phyloP scores from a whole-genome alignment of 2,888 invertebrate genomes.

The Eupithecia subfuscata region DNA sequence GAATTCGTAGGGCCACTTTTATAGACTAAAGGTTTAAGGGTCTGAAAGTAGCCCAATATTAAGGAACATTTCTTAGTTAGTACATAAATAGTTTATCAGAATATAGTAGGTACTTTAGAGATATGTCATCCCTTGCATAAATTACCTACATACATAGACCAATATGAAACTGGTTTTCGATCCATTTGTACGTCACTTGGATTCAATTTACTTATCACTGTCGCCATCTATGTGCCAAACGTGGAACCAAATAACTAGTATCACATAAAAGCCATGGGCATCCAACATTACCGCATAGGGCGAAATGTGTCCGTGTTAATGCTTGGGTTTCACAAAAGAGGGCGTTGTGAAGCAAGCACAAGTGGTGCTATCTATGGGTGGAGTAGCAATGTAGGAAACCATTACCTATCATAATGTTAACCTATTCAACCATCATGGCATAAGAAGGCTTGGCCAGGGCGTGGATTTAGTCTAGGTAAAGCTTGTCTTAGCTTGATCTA shows the following conservation, averaged over 20 bases:
- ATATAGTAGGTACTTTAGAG: too few species aligned
- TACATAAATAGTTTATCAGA: too few species aligned
- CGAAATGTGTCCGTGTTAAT: not conserved
- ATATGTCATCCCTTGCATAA: not conserved
- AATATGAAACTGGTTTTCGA: not conserved
- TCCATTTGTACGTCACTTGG: not conserved
- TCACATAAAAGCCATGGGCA: not conserved
- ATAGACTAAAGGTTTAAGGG: too few species aligned
- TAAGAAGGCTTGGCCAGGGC: slow-evolving; percentile 1
- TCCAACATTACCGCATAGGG: not conserved
- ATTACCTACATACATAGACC: not conserved
- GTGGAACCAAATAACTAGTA: not conserved
- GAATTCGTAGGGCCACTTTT: too few species aligned
- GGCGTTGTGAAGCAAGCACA: not conserved
- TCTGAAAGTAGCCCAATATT: too few species aligned
- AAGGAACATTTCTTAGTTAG: too few species aligned
- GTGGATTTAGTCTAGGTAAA: not conserved
- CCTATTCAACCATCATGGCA: not conserved
- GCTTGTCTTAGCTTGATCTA: not conserved
- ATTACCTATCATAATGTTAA: slow-evolving; percentile 1
- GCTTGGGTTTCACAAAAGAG: not conserved
- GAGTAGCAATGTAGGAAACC: not conserved
- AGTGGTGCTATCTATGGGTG: not conserved
- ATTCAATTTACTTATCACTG: not conserved
- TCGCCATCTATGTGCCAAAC: not conserved